Evolutionary conservation across 2,797 vertebrate species (phyloP), one percentile per base, ranked within the genome.

Genomic region (Crypturellus tataupa): DNA sequence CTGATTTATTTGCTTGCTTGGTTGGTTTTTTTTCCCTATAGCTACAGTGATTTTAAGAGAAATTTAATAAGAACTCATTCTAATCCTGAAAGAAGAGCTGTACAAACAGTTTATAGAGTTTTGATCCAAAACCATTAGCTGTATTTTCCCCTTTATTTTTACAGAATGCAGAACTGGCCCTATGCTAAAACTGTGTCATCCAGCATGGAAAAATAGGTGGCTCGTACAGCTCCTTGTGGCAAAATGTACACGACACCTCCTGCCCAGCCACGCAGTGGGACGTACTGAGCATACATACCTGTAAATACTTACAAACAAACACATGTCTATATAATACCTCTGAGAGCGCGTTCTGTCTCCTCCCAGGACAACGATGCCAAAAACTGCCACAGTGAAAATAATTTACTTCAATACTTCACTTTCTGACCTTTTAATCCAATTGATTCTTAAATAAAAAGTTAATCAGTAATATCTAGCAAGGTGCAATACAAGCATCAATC

Each of bases 1-100:
- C 6, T 0, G 25, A 20, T 2, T 1, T 2, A 31, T 47, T 51
- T 78, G 42, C 17, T 3, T 55, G 2, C 0, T 63, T 63, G 25
- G 27, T 42, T 64, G 18, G 18, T n/a, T 83, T 58, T 59, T 58
- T 49, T 60, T 40, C 1, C 27, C 55, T 70, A 24, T 44, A 73
- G 21, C 11, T 49, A 67, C 7, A 6, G 21, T 35, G 49, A 39
- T 51, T 81, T 29, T 53, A 17, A 42, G 14, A 87, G 24, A 78
- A 77, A 46, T 33, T 33, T 58, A 82, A 8, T 37, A 31, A 76
- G 21, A 51, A 68, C 20, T 60, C 23, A 42, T 68, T 89, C 25
- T 67, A 51, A 59, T 51, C 0, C 2, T 63, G 6, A 76, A 75
- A 85, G 6, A 80, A 73, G 49, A 76, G 4, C 18, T 76, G 39